A percentile compares a stretch with the other conserved stretches of the same genome.
Evolutionary conservation across 2,797 vertebrate species (phyloP).

Genomic region (Diplodus sargus): DNA sequence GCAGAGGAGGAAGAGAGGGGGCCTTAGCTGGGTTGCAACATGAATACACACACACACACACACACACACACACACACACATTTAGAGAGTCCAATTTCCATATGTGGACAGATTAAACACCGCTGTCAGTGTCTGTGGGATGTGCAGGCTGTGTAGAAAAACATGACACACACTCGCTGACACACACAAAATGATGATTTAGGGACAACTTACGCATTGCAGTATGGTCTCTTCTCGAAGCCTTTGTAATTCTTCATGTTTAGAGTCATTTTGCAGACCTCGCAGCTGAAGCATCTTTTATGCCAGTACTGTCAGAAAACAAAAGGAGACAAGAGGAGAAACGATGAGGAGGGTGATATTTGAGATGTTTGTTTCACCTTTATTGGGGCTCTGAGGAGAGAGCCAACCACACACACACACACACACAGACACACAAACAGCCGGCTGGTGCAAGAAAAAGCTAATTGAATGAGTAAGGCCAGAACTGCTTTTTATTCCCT

Average conservation of each 20-base stretch:
- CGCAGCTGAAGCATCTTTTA: conserved; percentile 98
- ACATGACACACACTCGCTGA: conserved; percentile 27
- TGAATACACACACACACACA: conserved; percentile 30
- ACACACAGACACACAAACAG: background rate
- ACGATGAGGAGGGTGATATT: conserved; percentile 13
- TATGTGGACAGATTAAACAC: conserved; percentile 56
- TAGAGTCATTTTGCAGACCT: conserved; percentile 99
- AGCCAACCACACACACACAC: background rate
- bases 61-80: conserved; percentile 50
- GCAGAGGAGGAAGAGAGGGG: conserved; percentile 57
- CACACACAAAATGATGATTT: conserved; percentile 25
- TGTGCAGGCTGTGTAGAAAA: conserved; percentile 18
- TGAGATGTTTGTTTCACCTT: conserved; percentile 13
- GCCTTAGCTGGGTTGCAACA: conserved; percentile 69
- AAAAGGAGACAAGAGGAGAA: conserved; percentile 34
- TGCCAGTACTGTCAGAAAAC: conserved; percentile 92
- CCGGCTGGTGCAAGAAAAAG: background rate
- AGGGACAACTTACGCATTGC: conserved; percentile 93
- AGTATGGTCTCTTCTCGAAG: conserved; percentile 98
- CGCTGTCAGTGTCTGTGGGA: conserved; percentile 46
- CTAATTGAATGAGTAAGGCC: conserved; percentile 29
- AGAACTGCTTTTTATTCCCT: conserved; percentile 41
- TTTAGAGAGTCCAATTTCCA: conserved; percentile 55
- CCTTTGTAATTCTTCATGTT: conserved; percentile 99
- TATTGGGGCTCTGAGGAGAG: background rate